These are phyloP conservation scores for Lithophane ornitopus DNA, from an alignment of 2,888 invertebrate species.

Conservation along the genomic window DNA sequence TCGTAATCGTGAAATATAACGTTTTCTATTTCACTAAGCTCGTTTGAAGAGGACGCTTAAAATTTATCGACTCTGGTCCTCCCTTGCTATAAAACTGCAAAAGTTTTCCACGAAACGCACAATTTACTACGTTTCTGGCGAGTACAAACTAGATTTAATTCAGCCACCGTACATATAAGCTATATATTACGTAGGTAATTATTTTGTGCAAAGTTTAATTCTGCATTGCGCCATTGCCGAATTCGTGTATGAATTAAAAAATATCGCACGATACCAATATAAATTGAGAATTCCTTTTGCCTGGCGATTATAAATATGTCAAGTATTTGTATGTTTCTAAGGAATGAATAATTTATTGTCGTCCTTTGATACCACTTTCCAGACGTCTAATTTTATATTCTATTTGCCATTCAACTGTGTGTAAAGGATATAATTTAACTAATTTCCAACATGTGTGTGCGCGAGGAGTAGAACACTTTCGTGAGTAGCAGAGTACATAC, in stretches of 20 bases:
- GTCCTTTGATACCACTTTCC: constrained; percentile 77
- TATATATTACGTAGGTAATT: constrained; percentile 72
- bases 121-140: constrained; percentile 76
- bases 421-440: constrained; percentile 86
- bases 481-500: constrained; percentile 83
- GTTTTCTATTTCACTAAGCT: constrained; percentile 78
- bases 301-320: constrained; percentile 59
- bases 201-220: constrained; percentile 79
- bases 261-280: constrained; percentile 71
- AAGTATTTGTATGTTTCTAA: constrained; percentile 64
- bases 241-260: constrained; percentile 74
- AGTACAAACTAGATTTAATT: constrained; percentile 75
- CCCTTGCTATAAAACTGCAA: constrained; percentile 81
- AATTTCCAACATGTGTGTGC: constrained; percentile 85
- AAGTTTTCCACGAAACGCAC: constrained; percentile 81
- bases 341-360: constrained; percentile 71
- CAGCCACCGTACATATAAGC: constrained; percentile 69
- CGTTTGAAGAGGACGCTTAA: constrained; percentile 79
- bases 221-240: constrained; percentile 81
- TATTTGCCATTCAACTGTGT: constrained; percentile 81
- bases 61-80: constrained; percentile 81
- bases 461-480: constrained; percentile 81
- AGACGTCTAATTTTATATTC: constrained; percentile 84
- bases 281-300: constrained; percentile 67
- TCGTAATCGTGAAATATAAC: constrained; percentile 83